Conservation (phyloP, 35 echinoderm and acorn worm species). For the Chiridota heheva region DNA sequence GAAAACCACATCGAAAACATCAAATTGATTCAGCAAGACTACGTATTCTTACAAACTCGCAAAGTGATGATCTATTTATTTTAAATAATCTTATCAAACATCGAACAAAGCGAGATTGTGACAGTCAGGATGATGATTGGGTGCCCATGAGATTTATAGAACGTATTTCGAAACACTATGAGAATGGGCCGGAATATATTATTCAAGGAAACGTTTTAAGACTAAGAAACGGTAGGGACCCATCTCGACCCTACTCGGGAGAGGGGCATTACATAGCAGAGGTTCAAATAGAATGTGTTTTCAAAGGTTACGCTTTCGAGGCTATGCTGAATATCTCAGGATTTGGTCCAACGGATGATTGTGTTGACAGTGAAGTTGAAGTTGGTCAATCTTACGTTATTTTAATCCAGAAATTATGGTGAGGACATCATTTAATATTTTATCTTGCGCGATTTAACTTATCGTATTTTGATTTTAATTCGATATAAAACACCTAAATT, state of each 20-base stretch:
- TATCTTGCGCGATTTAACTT: no score
- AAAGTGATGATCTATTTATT: no score
- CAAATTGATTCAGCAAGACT: no score
- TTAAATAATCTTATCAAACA: no score
- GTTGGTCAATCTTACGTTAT: conserved; percentile 22
- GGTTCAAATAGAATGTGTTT: conserved; percentile 25
- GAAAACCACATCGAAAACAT: no score
- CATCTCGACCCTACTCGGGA: conserved; percentile 11
- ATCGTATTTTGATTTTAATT: no score
- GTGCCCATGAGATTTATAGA: conserved; percentile 16
- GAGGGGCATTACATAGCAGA: conserved; percentile 22
- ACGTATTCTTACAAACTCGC: no score
- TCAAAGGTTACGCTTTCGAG: background rate
- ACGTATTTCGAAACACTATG: background rate
- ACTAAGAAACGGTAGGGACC: background rate
- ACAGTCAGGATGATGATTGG: conserved; percentile 33
- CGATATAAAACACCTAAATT: no score
- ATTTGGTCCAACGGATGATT: conserved; percentile 30
- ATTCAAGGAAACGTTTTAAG: conserved; percentile 10
- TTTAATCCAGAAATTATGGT: conserved; percentile 26
- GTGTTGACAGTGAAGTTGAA: conserved; percentile 18
- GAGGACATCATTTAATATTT: no score
- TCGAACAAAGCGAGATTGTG: conserved; percentile 17
- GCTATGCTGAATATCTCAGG: conserved; percentile 24
- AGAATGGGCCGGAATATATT: conserved; percentile 15